Conservation (phyloP, 2,888 invertebrate genomes). For the Eristalis intricaria region DNA sequence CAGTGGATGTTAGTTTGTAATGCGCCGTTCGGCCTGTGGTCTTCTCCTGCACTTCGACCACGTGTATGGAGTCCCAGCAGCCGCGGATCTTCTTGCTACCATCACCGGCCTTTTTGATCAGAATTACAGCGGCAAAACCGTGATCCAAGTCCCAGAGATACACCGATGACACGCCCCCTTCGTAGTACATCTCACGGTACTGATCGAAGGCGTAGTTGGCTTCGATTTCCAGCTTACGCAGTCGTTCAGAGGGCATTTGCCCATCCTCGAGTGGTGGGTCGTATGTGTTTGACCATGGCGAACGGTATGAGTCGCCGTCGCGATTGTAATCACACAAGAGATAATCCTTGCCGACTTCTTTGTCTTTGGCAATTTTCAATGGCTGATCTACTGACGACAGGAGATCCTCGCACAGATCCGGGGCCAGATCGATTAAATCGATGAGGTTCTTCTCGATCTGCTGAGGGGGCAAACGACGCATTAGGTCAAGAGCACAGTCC, state of each 20-base stretch:
- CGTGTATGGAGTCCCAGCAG: slow-evolving; percentile 99
- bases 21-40: slow-evolving; percentile 96
- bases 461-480: slow-evolving; percentile 99
- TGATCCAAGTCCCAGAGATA: slow-evolving; percentile 99
- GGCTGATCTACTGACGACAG: slow-evolving; percentile 99
- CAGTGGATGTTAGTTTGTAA: slow-evolving; percentile 99
- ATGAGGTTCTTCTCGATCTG: slow-evolving; percentile 99
- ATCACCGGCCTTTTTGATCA: slow-evolving; percentile 99
- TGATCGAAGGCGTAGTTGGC: slow-evolving; percentile 99
- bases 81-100: slow-evolving; percentile 99
- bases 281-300: slow-evolving; percentile 99
- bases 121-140: slow-evolving; percentile 98
- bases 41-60: slow-evolving; percentile 99
- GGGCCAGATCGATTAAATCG: slow-evolving; percentile 98
- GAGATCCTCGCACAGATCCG: slow-evolving; percentile 97
- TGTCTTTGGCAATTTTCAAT: slow-evolving; percentile 97
- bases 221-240: slow-evolving; percentile 97
- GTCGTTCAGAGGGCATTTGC: slow-evolving; percentile 97
- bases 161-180: slow-evolving; percentile 99
- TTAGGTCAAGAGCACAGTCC: slow-evolving; percentile 99
- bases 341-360: slow-evolving; percentile 97
- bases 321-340: slow-evolving; percentile 99
- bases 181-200: slow-evolving; percentile 99
- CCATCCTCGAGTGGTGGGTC: slow-evolving; percentile 99
- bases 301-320: slow-evolving; percentile 99